Evolutionary conservation across 2,888 invertebrate species (phyloP).

Genomic region (Drosophila algonquin): DNA sequence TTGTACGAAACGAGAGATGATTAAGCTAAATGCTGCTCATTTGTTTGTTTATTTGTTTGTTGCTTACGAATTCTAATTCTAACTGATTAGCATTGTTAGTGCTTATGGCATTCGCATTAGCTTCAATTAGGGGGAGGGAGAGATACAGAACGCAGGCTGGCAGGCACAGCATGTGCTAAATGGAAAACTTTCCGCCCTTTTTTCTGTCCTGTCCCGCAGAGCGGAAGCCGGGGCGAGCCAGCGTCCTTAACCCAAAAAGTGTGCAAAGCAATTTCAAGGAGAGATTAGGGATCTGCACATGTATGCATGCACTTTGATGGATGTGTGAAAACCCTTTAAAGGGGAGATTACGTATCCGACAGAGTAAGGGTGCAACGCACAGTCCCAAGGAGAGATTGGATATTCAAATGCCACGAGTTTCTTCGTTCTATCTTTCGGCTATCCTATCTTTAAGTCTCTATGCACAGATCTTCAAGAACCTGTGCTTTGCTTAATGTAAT

Average conservation of each 20-base stretch:
- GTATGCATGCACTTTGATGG: background rate
- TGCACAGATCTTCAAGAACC: too few species aligned
- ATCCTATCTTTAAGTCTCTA: too few species aligned
- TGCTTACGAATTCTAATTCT: conserved; percentile 21
- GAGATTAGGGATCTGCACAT: background rate
- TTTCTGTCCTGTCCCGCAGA: conserved; percentile 15
- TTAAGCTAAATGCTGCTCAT: conserved; percentile 17
- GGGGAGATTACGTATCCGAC: background rate
- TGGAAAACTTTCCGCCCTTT: conserved; percentile 39
- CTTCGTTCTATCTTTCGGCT: too few species aligned
- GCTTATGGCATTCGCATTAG: conserved; percentile 46
- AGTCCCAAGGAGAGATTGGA: background rate
- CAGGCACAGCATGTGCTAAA: conserved; percentile 30
- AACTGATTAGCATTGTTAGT: conserved; percentile 33
- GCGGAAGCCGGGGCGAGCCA: conserved; percentile 1
- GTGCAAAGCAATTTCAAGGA: background rate
- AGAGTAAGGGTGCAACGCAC: background rate
- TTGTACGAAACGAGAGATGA: conserved; percentile 20
- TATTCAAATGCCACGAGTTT: too few species aligned
- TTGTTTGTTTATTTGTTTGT: conserved; percentile 15
- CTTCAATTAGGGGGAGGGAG: conserved; percentile 54
- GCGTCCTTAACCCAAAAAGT: conserved; percentile 31
- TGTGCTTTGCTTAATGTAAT: too few species aligned
- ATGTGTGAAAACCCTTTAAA: background rate
- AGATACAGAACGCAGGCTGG: conserved; percentile 17